Conservation (phyloP, 2,797 vertebrate genomes). For the Margarornis squamiger region DNA sequence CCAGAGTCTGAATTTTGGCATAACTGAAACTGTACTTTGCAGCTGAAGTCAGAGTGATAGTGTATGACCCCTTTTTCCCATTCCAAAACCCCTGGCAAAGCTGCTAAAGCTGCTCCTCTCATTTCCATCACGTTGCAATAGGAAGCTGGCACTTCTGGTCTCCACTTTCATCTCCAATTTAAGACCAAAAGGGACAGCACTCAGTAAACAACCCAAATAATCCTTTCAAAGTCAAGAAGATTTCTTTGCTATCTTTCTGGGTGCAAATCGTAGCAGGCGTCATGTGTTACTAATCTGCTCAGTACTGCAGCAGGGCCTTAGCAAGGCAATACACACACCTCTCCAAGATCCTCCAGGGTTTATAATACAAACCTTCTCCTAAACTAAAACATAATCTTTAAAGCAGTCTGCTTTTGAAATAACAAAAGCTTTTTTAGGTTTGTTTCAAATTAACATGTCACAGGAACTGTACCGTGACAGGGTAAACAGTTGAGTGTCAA, state of each 20-base stretch:
- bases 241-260: conserved; percentile 16
- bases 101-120: background rate
- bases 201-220: conserved; percentile 44
- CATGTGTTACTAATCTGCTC: conserved; percentile 34
- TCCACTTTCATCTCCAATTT: background rate
- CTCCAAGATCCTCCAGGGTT: background rate
- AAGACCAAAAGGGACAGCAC: background rate
- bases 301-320: background rate
- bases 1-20: background rate
- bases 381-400: background rate
- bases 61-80: background rate
- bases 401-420: conserved; percentile 17
- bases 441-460: background rate
- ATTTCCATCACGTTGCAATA: background rate
- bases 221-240: conserved; percentile 36
- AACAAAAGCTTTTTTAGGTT: background rate
- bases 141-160: background rate
- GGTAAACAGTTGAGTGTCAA: background rate
- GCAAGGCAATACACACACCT: background rate
- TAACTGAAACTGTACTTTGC: background rate
- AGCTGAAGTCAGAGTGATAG: background rate
- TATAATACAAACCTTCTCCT: background rate
- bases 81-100: background rate
- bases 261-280: background rate
- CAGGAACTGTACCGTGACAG: background rate